phyloP scores from a whole-genome alignment of 2,888 invertebrate species.

The Cryptus viduatorius region DNA sequence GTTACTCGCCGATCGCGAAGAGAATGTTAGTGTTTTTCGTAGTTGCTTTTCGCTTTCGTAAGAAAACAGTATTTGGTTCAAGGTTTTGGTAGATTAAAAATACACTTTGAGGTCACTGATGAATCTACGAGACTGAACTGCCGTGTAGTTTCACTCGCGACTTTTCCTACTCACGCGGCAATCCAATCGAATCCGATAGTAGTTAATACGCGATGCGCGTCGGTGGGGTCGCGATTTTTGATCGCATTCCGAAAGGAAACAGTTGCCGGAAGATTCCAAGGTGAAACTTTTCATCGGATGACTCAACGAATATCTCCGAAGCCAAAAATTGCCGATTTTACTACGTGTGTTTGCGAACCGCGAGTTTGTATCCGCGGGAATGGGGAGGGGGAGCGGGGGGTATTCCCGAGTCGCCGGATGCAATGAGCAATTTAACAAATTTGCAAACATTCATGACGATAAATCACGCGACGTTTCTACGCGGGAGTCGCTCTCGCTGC shows the following conservation, averaged over 20 bases:
- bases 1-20: background rate
- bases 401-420: background rate
- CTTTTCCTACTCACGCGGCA: background rate
- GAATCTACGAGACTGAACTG: background rate
- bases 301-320: slow-evolving; percentile 14
- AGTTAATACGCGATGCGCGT: background rate
- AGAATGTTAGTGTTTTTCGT: background rate
- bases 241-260: background rate
- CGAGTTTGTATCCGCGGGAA: too few species aligned
- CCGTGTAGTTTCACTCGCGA: background rate
- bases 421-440: slow-evolving; percentile 51
- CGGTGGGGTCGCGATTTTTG: background rate
- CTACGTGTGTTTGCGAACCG: background rate
- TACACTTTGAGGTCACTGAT: slow-evolving; percentile 29
- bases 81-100: slow-evolving; percentile 40
- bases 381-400: too few species aligned
- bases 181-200: background rate
- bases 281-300: slow-evolving; percentile 13
- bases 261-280: background rate
- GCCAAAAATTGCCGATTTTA: background rate
- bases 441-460: slow-evolving; percentile 44
- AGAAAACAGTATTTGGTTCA: slow-evolving; percentile 48
- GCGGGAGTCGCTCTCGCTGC: slow-evolving; percentile 13
- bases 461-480: slow-evolving; percentile 37
- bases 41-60: slow-evolving; percentile 14